Evolutionary conservation across 2,113 vertebrate species (phyloP).

Genomic region (Nothocercus nigrocapillus): DNA sequence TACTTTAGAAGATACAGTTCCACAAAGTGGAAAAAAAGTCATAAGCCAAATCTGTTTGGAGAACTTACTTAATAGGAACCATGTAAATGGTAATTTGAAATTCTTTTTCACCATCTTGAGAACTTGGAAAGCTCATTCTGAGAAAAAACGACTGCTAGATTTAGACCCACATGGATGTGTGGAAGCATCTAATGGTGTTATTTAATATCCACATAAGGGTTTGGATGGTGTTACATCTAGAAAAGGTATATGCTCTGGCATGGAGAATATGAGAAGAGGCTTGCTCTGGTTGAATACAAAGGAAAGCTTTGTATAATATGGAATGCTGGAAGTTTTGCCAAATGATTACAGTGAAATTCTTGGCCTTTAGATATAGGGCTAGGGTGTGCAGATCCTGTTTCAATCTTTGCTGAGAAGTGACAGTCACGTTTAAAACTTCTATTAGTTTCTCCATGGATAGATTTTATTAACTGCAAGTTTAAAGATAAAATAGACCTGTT

Average conservation of each 20-base stretch:
- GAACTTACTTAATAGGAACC: not conserved
- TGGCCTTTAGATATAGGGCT: not conserved
- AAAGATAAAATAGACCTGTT: not conserved
- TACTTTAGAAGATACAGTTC: not conserved
- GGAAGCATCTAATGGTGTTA: not conserved
- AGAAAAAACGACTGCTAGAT: not conserved
- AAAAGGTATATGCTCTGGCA: not conserved
- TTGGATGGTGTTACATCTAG: not conserved
- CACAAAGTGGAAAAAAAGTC: not conserved
- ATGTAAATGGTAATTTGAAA: not conserved
- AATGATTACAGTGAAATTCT: not conserved
- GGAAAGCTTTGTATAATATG: not conserved
- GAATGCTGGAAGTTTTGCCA: not conserved
- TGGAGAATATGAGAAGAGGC: constrained; percentile 1
- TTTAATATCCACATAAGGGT: not conserved
- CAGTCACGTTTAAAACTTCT: not conserved
- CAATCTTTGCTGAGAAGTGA: not conserved
- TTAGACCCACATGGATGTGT: not conserved
- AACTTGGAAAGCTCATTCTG: not conserved
- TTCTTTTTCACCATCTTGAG: not conserved
- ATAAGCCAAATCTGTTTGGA: not conserved
- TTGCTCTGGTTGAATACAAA: constrained; percentile 11
- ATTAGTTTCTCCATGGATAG: not conserved
- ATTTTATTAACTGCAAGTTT: not conserved
- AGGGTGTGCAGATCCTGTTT: not conserved